Percentiles rank a stretch among this genome's conserved stretches.
Evolutionary conservation across 2,797 vertebrate species (phyloP).

Genomic region (Rhynchonycteris naso): DNA sequence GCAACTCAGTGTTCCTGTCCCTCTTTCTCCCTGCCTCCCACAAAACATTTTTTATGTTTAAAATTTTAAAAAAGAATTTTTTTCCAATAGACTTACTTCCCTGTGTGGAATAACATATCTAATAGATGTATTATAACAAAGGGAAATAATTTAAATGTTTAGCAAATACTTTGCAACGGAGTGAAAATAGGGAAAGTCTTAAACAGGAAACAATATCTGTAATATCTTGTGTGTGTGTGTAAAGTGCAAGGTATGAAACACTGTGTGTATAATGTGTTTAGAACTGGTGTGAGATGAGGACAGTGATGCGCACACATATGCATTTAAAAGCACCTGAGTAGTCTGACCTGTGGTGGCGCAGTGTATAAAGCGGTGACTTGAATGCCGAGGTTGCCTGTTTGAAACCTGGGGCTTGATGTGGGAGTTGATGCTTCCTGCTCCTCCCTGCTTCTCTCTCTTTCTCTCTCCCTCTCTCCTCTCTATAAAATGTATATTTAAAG

Average conservation of each 20-base stretch:
- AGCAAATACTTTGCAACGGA: not conserved
- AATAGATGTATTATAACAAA: not conserved
- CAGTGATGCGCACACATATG: not conserved
- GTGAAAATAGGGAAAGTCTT: not conserved
- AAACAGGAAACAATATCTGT: not conserved
- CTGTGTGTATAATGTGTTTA: not conserved
- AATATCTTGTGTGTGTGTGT: not conserved
- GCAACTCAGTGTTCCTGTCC: too few species aligned
- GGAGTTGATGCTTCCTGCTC: too few species aligned
- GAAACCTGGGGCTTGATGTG: too few species aligned
- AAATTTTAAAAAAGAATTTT: not conserved
- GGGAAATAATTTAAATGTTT: not conserved
- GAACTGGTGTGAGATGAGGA: not conserved
- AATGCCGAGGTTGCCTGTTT: too few species aligned
- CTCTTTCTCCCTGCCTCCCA: too few species aligned
- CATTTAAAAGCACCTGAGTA: not conserved
- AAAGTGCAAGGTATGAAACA: not conserved
- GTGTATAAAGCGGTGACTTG: too few species aligned
- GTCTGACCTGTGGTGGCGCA: too few species aligned
- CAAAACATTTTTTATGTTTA: too few species aligned
- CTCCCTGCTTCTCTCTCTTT: too few species aligned
- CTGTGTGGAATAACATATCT: not conserved
- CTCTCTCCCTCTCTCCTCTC: too few species aligned
- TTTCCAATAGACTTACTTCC: not conserved
- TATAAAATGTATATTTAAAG: too few species aligned